Evolutionary conservation across 2,113 vertebrate genomes (phyloP), one percentile per base, ranked within the genome.

Genomic region (Camelus bactrianus): DNA sequence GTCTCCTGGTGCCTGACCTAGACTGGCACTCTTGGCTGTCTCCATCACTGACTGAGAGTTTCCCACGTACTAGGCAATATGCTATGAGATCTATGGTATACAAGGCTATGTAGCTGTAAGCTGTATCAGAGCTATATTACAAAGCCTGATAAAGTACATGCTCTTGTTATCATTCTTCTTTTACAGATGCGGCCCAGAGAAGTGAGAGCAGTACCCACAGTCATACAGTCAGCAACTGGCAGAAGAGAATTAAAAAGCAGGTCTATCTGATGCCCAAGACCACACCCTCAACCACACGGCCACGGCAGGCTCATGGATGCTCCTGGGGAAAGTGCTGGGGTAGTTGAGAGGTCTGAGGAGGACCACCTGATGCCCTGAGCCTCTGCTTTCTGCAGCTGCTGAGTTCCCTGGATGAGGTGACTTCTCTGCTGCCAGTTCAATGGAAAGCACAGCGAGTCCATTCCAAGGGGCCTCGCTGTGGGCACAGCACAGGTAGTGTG

Each of bases 131-230:
- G 70, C n/a, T 32, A 9, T 48, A 52, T 67, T 70, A 35, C 11
- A 77, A 75, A 91, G n/a, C 30, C 14, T 13, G 42, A 13, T 54
- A 30, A 56, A 67, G 48, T 64, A 77, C 28, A 10, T 58, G 48
- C 42, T 52, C 42, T 8, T 22, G 58, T 16, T 89, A 38, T 54
- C 32, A 58, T 65, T 46, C n/a, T 62, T 82, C 38, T 67, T 76
- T 81, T 73, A 56, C 15, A 80, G 32, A 50, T 24, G 72, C 56
- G 56, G 8, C 48, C 38, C 56, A 50, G 52, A 73, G 24, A 91
- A 46, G 46, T 82, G 42, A 89, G 81, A 85, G 72, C 30, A 46
- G 26, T 58, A 75, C 64, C 50, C 56, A 24, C 62, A 94, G 48
- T 87, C 56, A 58, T 65, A 50, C 32, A 86, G 64, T 9, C 32